phyloP scores from a whole-genome alignment of 2,797 vertebrate species.

The Onychomys leucogaster region DNA sequence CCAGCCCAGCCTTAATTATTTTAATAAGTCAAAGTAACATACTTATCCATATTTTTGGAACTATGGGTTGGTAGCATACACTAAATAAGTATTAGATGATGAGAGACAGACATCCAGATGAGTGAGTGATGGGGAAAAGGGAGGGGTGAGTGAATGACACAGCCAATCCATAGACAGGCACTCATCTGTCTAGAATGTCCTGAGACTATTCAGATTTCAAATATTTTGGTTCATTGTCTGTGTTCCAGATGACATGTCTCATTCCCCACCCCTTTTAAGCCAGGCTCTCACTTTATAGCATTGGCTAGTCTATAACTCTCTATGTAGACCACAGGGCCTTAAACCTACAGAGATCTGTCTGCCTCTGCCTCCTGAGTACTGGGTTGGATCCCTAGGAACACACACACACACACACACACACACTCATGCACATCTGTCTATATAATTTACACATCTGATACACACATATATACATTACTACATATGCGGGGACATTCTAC shows the following conservation, averaged over 20 bases:
- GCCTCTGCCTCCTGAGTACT: not conserved
- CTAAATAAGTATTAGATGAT: not conserved
- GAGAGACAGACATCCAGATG: too few species aligned
- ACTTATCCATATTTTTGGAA: not conserved
- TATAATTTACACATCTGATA: not conserved
- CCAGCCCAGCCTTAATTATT: not conserved
- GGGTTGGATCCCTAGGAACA: not conserved
- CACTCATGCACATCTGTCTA: too few species aligned
- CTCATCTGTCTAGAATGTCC: constrained; percentile 27
- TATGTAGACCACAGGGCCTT: not conserved
- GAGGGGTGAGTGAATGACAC: not conserved
- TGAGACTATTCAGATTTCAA: constrained; percentile 13
- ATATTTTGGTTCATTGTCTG: constrained; percentile 21
- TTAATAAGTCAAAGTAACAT: constrained; percentile 46
- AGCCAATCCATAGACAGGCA: not conserved
- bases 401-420: not conserved
- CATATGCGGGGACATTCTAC: not conserved
- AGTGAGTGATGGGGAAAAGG: not conserved
- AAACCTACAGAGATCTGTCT: not conserved
- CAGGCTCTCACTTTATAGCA: not conserved
- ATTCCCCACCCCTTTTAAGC: not conserved
- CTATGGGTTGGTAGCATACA: not conserved
- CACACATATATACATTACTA: not conserved
- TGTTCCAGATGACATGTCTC: not conserved
- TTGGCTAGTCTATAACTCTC: not conserved